phyloP scores from a whole-genome alignment of 2,797 vertebrate species.

The Gadopsis bispinosus region DNA sequence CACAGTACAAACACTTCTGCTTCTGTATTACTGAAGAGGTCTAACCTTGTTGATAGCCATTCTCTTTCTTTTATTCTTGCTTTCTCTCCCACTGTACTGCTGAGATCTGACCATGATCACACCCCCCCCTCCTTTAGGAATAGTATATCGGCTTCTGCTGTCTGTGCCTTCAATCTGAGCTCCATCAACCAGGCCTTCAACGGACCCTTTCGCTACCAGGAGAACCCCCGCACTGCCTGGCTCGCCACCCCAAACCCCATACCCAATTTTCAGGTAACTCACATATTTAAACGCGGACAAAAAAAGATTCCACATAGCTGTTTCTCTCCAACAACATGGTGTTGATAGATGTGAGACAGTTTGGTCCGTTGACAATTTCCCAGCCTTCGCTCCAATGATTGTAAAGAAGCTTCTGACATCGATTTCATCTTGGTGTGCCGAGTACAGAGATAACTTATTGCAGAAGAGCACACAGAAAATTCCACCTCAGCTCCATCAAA shows the following conservation, averaged over 20 bases:
- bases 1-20: background rate
- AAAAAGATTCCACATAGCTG: background rate
- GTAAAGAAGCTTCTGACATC: slow-evolving; percentile 11
- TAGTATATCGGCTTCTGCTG: slow-evolving; percentile 95
- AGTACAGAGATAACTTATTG: slow-evolving; percentile 14
- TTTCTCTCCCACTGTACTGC: background rate
- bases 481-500: background rate
- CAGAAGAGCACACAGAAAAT: background rate
- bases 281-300: background rate
- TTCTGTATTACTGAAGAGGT: background rate
- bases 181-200: slow-evolving; percentile 92
- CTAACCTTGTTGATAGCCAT: background rate
- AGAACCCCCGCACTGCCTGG: slow-evolving; percentile 95
- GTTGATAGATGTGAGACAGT: background rate
- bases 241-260: slow-evolving; percentile 94
- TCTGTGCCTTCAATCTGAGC: slow-evolving; percentile 96
- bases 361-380: background rate
- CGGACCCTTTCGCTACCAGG: slow-evolving; percentile 96
- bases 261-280: slow-evolving; percentile 93
- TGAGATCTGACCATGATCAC: slow-evolving; percentile 7
- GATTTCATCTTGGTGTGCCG: slow-evolving; percentile 17
- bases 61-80: background rate
- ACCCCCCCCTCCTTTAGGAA: slow-evolving; percentile 83
- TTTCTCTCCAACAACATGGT: background rate
- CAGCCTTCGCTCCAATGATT: background rate